Evolutionary conservation across 2,113 vertebrate species (phyloP).

Genomic region (Pluvialis apricaria): DNA sequence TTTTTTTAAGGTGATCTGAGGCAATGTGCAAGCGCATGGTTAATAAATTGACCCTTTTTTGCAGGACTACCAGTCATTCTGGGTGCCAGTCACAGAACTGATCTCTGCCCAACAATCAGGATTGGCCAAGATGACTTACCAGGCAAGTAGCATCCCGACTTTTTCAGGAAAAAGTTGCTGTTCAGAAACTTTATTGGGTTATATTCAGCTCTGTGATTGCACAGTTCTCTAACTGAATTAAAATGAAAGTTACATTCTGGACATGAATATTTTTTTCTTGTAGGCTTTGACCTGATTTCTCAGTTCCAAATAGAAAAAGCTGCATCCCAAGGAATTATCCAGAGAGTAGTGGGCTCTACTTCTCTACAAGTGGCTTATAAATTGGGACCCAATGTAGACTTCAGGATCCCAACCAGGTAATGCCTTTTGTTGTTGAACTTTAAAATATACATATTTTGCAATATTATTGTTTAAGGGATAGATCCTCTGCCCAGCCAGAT

Average conservation of each 20-base stretch:
- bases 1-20: neutral
- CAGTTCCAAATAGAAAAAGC: slow-evolving; percentile 89
- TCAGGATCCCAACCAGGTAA: slow-evolving; percentile 88
- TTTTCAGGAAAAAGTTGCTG: neutral
- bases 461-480: neutral
- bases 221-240: neutral
- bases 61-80: slow-evolving; percentile 79
- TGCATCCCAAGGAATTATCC: slow-evolving; percentile 79
- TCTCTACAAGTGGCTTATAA: slow-evolving; percentile 80
- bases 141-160: slow-evolving; percentile 68
- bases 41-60: slow-evolving; percentile 27
- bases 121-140: slow-evolving; percentile 81
- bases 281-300: slow-evolving; percentile 89
- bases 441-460: neutral
- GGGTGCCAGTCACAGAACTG: slow-evolving; percentile 71
- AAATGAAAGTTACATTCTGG: neutral
- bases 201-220: neutral
- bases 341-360: slow-evolving; percentile 80
- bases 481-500: neutral
- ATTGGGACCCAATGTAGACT: slow-evolving; percentile 82
- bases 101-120: slow-evolving; percentile 77
- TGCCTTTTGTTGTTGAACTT: neutral
- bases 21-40: neutral
- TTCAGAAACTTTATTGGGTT: neutral
- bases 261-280: neutral